Evolutionary conservation across 2,888 invertebrate genomes (phyloP), one percentile per base, ranked within the genome.

Genomic region (Xiphydria camelus): DNA sequence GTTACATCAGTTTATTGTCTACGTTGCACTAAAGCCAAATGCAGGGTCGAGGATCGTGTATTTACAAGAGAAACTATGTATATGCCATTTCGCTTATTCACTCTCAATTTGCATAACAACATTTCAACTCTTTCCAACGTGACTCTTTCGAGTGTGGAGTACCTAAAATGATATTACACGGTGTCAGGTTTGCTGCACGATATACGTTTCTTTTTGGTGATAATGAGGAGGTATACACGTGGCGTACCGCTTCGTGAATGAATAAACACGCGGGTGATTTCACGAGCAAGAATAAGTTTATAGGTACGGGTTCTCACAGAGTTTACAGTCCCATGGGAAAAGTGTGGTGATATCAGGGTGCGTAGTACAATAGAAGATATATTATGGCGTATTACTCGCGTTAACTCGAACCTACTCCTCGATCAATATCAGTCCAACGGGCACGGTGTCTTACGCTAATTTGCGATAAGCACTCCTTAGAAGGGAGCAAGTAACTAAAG

Each of bases 51-150:
- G 34, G 36, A 39, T 47, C 38, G 51, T 49, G 46, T 53, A 51
- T 55, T 51, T 55, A 53, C 51, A 53, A 51, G 47, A 49, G 45
- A 49, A 43, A n/a, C 36, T 45, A 41, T 33, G 36, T n/a, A n/a
- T n/a, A 46, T 49, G 44, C 41, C 22, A 18, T 46, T 49, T 29
- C 15, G 29, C 29, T 14, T 29, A 29, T 29, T 29, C 29, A 29
- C 15, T 29, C 6, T 29, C 29, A 15, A n/a, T n/a, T n/a, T n/a
- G n/a, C n/a, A n/a, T n/a, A n/a, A n/a, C n/a, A n/a, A n/a, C n/a
- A n/a, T n/a, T n/a, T n/a, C n/a, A n/a, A n/a, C n/a, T n/a, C n/a
- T n/a, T n/a, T n/a, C n/a, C n/a, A n/a, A n/a, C n/a, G n/a, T n/a
- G n/a, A n/a, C n/a, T n/a, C n/a, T n/a, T n/a, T n/a, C n/a, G n/a